phyloP scores from a whole-genome alignment of 2,113 vertebrate species.

The Eublepharis macularius region DNA sequence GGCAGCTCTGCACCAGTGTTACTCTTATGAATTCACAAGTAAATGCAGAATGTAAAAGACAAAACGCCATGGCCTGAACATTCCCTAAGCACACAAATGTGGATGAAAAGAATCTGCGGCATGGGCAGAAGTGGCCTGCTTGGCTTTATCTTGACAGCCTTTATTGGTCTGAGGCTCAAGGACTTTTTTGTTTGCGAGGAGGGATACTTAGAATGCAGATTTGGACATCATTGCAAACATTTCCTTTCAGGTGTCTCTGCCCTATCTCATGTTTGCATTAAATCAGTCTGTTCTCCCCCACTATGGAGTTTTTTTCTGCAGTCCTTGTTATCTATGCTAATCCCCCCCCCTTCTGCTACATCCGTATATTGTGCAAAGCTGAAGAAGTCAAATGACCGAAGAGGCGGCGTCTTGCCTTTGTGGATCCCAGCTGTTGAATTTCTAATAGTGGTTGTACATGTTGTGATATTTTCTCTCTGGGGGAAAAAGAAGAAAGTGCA shows the following conservation, averaged over 20 bases:
- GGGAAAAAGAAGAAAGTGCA: neutral
- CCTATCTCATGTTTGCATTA: neutral
- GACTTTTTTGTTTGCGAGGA: neutral
- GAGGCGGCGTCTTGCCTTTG: neutral
- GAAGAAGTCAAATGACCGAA: neutral
- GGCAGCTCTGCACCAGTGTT: no score
- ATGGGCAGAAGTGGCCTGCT: neutral
- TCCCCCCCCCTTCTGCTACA: neutral
- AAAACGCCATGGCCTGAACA: neutral
- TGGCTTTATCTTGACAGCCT: neutral
- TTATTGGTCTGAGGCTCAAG: neutral
- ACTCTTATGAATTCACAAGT: no score
- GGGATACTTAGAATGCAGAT: neutral
- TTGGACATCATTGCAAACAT: no score
- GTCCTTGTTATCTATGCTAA: neutral
- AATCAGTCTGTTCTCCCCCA: neutral
- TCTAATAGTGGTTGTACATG: conserved; percentile 38
- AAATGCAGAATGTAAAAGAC: no score
- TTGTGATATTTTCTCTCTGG: conserved; percentile 39
- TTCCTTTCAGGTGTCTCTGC: neutral
- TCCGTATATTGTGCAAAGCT: neutral
- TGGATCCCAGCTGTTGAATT: neutral
- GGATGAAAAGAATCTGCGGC: neutral
- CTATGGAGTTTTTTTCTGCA: neutral
- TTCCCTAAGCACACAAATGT: accelerated